A percentile compares a stretch with the other conserved stretches of the same genome.
Conservation (phyloP, 2,113 vertebrate species). For the Saguinus midas region DNA sequence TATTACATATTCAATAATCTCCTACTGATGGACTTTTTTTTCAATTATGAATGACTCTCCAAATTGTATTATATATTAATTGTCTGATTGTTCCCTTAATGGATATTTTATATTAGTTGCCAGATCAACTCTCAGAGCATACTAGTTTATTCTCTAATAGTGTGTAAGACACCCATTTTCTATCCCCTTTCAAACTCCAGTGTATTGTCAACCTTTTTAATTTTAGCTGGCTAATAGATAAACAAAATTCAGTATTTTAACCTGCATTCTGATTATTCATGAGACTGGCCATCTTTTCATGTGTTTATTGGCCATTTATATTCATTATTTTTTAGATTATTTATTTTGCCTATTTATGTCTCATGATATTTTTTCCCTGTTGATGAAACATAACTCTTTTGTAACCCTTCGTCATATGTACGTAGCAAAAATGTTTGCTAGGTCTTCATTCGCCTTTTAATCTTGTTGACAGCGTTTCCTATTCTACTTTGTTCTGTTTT, state of each 20-base stretch:
- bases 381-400: not conserved
- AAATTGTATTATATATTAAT: not conserved
- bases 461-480: not conserved
- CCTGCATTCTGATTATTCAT: not conserved
- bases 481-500: not conserved
- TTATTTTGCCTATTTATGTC: not conserved
- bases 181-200: not conserved
- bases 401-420: not conserved
- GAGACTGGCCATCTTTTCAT: not conserved
- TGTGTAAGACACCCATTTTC: not conserved
- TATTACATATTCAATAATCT: slow-evolving; percentile 20
- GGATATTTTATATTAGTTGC: slow-evolving; percentile 2
- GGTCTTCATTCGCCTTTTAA: not conserved
- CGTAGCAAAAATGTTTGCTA: not conserved
- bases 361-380: not conserved
- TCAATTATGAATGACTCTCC: slow-evolving; percentile 14
- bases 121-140: not conserved
- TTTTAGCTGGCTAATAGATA: not conserved
- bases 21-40: not conserved
- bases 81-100: slow-evolving; percentile 19
- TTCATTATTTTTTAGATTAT: not conserved
- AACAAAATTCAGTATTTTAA: not conserved
- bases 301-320: not conserved
- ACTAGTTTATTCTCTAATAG: not conserved
- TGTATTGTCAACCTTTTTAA: not conserved